phyloP scores from a whole-genome alignment of 2,888 invertebrate genomes.

The Pristionchus arcanus region DNA sequence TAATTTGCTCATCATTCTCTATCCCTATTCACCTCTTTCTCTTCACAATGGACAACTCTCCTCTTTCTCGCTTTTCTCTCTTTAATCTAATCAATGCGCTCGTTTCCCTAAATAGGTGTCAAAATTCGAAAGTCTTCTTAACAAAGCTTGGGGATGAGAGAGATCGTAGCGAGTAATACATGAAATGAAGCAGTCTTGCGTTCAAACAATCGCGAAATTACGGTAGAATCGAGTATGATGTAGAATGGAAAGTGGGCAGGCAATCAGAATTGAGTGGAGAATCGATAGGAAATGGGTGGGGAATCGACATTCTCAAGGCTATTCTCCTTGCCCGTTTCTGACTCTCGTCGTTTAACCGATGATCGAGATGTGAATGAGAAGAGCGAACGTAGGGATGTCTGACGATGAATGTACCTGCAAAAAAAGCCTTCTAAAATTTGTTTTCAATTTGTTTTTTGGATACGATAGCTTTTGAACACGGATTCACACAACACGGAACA shows the following conservation, averaged over 20 bases:
- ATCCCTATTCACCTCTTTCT: no score
- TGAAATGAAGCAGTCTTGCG: background rate
- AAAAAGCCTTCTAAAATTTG: no score
- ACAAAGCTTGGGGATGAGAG: background rate
- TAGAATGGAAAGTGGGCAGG: background rate
- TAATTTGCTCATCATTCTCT: no score
- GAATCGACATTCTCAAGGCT: background rate
- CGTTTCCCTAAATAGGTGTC: no score
- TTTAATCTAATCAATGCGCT: no score
- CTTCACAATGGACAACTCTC: no score
- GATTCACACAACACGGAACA: no score
- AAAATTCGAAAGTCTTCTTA: no score
- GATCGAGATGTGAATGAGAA: constrained; percentile 52
- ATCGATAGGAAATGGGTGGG: background rate
- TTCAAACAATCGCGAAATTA: background rate
- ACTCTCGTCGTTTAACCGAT: constrained; percentile 52
- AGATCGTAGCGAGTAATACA: constrained; percentile 26
- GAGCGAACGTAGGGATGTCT: constrained; percentile 54
- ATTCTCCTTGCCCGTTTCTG: constrained; percentile 28
- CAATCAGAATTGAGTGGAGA: constrained; percentile 41
- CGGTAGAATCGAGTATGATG: background rate
- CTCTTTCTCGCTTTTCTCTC: no score
- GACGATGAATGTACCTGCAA: constrained; percentile 44
- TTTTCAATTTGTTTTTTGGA: no score
- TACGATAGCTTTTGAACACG: no score